Percentiles rank a stretch among this genome's conserved stretches.
phyloP scores from a whole-genome alignment of 2,888 invertebrate species.

The Tuberolachnus salignus region DNA sequence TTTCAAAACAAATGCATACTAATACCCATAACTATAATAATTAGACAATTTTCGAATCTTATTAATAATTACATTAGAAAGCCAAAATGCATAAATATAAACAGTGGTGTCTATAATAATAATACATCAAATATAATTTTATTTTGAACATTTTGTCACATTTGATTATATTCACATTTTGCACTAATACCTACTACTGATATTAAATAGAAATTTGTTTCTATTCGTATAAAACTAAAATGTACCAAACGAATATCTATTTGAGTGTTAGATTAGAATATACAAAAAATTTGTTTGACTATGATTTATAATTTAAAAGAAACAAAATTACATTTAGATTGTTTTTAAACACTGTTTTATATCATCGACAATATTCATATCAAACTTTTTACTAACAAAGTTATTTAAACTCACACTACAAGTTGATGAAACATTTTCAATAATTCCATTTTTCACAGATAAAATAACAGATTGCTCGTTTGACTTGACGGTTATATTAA shows the following conservation, averaged over 20 bases:
- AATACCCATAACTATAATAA: no score
- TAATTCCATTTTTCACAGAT: constrained; percentile 36
- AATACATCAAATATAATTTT: no score
- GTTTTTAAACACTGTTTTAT: constrained; percentile 41
- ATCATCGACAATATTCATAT: constrained; percentile 26
- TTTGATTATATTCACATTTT: no score
- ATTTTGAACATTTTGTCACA: no score
- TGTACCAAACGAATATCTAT: background rate
- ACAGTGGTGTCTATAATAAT: background rate
- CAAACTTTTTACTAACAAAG: constrained; percentile 30
- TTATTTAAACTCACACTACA: constrained; percentile 15
- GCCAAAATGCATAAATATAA: no score
- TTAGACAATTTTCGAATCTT: background rate
- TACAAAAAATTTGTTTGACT: constrained; percentile 12
- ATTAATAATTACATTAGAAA: background rate
- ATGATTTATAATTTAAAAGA: constrained; percentile 3
- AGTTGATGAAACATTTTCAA: constrained; percentile 41
- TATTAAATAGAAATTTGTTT: background rate
- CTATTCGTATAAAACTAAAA: background rate
- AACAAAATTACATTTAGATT: background rate
- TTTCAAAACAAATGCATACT: background rate
- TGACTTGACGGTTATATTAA: constrained; percentile 69
- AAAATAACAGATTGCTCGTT: constrained; percentile 62
- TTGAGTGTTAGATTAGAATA: no score
- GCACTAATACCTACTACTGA: no score